phyloP scores from a whole-genome alignment of 1,140 invertebrate genomes.

The Calliphora vicina region DNA sequence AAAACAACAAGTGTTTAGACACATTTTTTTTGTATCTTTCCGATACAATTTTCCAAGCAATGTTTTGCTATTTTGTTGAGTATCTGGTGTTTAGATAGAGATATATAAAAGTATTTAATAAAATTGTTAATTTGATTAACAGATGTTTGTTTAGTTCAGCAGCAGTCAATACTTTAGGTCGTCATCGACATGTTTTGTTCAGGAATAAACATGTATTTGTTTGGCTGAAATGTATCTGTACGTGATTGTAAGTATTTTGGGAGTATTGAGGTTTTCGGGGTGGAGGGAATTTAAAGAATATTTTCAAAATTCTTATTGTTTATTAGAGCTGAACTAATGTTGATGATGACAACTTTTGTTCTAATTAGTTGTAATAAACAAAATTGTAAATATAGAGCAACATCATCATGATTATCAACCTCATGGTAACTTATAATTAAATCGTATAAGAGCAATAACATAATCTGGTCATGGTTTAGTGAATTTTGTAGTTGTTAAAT shows the following conservation, averaged over 20 bases:
- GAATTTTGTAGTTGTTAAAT: too few relatives aligned
- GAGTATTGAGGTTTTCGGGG: too few relatives aligned
- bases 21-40: too few relatives aligned
- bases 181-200: neutral
- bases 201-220: too few relatives aligned
- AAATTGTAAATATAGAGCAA: neutral
- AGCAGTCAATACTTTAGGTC: neutral
- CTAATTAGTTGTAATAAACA: neutral
- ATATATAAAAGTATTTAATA: neutral
- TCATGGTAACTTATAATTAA: too few relatives aligned
- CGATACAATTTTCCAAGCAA: too few relatives aligned
- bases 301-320: neutral
- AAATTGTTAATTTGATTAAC: neutral
- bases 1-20: neutral
- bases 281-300: neutral
- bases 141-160: neutral
- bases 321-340: conserved; percentile 30
- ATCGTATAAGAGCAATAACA: too few relatives aligned
- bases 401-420: neutral
- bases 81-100: neutral
- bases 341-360: neutral
- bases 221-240: too few relatives aligned
- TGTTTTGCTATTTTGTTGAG: neutral
- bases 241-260: neutral
- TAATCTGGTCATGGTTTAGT: too few relatives aligned